Base-by-base conservation (phyloP, 2,113 vertebrate genomes). In the Apistogramma diplotaenia region DNA sequence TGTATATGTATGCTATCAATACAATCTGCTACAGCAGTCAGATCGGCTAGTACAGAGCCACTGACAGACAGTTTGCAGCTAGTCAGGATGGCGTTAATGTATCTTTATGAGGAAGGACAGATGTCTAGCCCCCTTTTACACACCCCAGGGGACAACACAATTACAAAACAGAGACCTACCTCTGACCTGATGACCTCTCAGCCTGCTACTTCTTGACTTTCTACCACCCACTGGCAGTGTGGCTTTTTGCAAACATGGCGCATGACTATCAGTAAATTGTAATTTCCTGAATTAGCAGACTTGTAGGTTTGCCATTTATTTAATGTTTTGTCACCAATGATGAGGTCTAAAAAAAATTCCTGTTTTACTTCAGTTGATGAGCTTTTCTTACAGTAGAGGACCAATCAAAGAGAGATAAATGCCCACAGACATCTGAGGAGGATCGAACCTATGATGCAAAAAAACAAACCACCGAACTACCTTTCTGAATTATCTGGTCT, bases 141-240 rank as follows among this genome's bases (percentile, higher is more conserved):
- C 82, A 84, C 25, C 92, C 90, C 89, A 88, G 62, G 92, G 87
- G 91, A 92, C 58, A 12, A 49, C 33, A 78, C 80, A 87, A 74
- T 88, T 84, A 90, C 83, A 86, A 92, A 75, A 87, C 85, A 85
- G 60, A 79, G 88, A 80, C 81, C 74, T 31, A 73, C 91, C 76
- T 78, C 79, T 90, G 92, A 92, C 92, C 87, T 19, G 1, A 1
- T 84, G 87, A 93, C 89, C 89, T 86, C 72, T 82, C 51, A 33
- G 57, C 71, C 57, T 53, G 83, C 88, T 92, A 86, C 90, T 85
- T 88, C 59, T 84, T 90, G 88, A 93, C 90, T 92, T 84, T 77
- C 43, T 21, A 89, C 89, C 85, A 81, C 81, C 55, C 15, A 73
- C 62, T 89, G 74, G 81, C 77, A 51, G 76, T 76, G 40, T 55